phyloP scores from a whole-genome alignment of 2,888 invertebrate species.

The Elmis aenea region DNA sequence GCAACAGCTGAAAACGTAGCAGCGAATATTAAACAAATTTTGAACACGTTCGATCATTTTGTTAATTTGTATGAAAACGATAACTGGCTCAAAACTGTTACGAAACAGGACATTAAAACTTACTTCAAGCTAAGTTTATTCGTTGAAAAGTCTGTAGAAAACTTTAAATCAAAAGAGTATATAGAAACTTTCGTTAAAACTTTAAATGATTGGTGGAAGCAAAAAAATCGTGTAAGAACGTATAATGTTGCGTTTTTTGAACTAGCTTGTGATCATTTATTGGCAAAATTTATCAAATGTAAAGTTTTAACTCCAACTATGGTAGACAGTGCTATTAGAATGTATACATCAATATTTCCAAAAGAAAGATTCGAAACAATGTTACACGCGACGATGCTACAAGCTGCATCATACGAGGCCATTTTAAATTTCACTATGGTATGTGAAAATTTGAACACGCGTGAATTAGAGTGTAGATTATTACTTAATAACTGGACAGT shows the following conservation, averaged over 20 bases:
- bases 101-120: constrained; percentile 49
- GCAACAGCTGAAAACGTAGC: constrained; percentile 8
- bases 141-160: constrained; percentile 51
- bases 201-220: constrained; percentile 44
- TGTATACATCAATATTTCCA: constrained; percentile 45
- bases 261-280: constrained; percentile 47
- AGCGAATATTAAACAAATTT: constrained; percentile 45
- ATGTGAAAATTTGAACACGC: constrained; percentile 10
- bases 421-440: constrained; percentile 33
- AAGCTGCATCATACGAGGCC: constrained; percentile 32
- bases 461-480: constrained; percentile 31
- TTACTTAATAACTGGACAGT: constrained; percentile 33
- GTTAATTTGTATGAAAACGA: constrained; percentile 49
- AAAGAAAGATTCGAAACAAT: constrained; percentile 43
- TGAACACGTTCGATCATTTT: constrained; percentile 53
- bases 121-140: constrained; percentile 52
- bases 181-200: constrained; percentile 49
- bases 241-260: constrained; percentile 38
- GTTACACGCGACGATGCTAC: constrained; percentile 36
- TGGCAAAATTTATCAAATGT: constrained; percentile 45
- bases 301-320: constrained; percentile 32
- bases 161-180: constrained; percentile 45
- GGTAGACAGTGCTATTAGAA: constrained; percentile 45
- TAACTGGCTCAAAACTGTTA: constrained; percentile 47
- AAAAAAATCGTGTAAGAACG: constrained; percentile 29